Base-by-base conservation (phyloP, 1,140 invertebrate species). In the Neodiprion pinetum region DNA sequence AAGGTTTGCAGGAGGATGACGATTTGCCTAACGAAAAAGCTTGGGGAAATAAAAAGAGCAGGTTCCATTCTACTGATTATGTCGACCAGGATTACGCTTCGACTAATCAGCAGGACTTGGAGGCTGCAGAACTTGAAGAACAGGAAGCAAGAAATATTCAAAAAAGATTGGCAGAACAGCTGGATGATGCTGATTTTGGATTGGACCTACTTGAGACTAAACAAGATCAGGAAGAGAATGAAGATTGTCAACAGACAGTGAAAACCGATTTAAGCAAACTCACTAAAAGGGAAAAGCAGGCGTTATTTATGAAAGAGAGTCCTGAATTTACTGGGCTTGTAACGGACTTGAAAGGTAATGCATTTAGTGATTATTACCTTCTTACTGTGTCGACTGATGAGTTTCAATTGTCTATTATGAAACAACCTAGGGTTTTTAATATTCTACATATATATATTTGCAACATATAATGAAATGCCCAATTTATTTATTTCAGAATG, bases 31-130 rank as follows among this genome's bases (percentile, higher is more conserved):
- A 96, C 85, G 90, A 91, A 11, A 93, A 93, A 88, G 95, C 95
- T 21, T 98, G 97, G 96, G 96, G 96, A 11, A 93, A 92, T 80
- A 94, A 94, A 75, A 94, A 94, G 78, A 91, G 88, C 78, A 90
- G 90, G 65, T 98, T 93, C 86, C 97, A 96, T 86, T 93, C 93
- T 67, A 95, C 96, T 1, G 96, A 97, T 90, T 97, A 95, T 87
- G 92, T 96, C 14, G 96, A 97, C 89, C 90, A 93, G 79, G 96
- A 97, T 88, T 96, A 94, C 90, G 92, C 93, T 61, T 93, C 90
- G 81, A 77, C 81, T 14, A 81, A 67, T 76, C 92, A 92, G 77
- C 92, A 94, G 81, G 92, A 94, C 82, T 92, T 94, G 79, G 91
- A 92, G 79, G 89, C 92, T 74, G 96, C 96, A 23, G 91, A 93